phyloP scores from a whole-genome alignment of 2,888 invertebrate species.

The Thymelicus sylvestris region DNA sequence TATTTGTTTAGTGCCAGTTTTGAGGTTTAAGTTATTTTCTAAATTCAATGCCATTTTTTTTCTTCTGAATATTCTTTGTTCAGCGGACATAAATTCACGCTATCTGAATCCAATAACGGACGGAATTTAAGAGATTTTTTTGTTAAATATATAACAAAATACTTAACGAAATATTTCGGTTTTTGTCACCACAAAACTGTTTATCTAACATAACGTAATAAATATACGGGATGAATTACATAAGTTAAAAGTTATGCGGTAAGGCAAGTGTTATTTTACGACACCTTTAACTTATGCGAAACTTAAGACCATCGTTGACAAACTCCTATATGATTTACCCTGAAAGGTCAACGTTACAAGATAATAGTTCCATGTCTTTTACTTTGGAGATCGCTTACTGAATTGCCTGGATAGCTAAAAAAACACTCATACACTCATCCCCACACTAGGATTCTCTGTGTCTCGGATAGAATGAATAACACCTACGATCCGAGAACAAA shows the following conservation, averaged over 20 bases:
- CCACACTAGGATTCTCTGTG: neutral
- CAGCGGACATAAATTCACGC: neutral
- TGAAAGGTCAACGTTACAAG: too few species aligned
- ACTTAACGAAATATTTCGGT: neutral
- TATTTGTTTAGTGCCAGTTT: neutral
- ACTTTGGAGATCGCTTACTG: too few species aligned
- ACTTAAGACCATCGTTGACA: too few species aligned
- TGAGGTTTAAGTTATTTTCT: neutral
- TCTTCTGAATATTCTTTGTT: neutral
- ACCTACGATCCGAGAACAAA: neutral
- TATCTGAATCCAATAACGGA: neutral
- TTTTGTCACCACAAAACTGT: neutral
- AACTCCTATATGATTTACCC: too few species aligned
- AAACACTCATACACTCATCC: too few species aligned
- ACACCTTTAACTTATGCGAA: too few species aligned
- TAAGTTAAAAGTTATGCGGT: too few species aligned
- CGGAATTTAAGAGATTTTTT: neutral
- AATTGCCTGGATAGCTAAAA: too few species aligned
- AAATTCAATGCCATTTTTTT: slow-evolving; percentile 18
- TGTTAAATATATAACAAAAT: neutral
- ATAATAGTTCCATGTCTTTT: too few species aligned
- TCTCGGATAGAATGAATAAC: neutral
- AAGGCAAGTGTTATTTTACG: too few species aligned
- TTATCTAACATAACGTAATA: neutral
- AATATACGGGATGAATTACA: neutral